Percentiles rank a stretch among this genome's conserved stretches.
Evolutionary conservation across 2,113 vertebrate species (phyloP).

Genomic region (Hemibagrus wyckioides): DNA sequence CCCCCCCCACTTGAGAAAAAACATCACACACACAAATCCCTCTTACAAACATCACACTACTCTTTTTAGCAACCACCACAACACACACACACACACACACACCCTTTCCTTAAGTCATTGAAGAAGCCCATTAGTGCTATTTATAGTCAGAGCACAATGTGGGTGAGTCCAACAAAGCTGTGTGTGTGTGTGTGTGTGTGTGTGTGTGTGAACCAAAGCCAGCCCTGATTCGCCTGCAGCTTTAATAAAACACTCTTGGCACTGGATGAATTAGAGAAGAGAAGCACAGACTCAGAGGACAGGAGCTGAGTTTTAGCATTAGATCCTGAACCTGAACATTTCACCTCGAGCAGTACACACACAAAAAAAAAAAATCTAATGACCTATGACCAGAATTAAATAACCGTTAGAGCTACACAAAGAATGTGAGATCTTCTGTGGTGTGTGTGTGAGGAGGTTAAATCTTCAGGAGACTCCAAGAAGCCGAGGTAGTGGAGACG

Average conservation of each 20-base stretch:
- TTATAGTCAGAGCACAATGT: conserved; percentile 96
- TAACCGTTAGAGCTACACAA: not conserved
- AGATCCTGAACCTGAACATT: not conserved
- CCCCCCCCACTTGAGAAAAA: not conserved
- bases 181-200: not conserved
- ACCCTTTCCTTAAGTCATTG: not conserved
- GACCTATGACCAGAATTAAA: not conserved
- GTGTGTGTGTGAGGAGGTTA: not conserved
- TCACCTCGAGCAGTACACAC: not conserved
- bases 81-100: conserved; percentile 29
- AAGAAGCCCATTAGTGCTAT: conserved; percentile 83
- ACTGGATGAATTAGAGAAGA: conserved; percentile 92
- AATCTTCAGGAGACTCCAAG: not conserved
- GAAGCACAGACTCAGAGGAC: conserved; percentile 59
- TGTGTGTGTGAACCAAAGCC: conserved; percentile 79
- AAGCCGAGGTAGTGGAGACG: not conserved
- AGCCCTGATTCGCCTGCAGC: conserved; percentile 78
- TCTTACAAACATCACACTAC: conserved; percentile 52
- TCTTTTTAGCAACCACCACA: conserved; percentile 57
- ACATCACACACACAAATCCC: not conserved
- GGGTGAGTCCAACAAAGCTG: conserved; percentile 91
- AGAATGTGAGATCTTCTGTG: not conserved
- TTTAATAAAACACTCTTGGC: conserved; percentile 94
- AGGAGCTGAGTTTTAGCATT: not conserved
- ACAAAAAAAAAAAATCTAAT: not conserved